These are phyloP conservation scores for Baccha elongata DNA, from an alignment of 2,888 invertebrate genomes.

Conservation along the genomic window DNA sequence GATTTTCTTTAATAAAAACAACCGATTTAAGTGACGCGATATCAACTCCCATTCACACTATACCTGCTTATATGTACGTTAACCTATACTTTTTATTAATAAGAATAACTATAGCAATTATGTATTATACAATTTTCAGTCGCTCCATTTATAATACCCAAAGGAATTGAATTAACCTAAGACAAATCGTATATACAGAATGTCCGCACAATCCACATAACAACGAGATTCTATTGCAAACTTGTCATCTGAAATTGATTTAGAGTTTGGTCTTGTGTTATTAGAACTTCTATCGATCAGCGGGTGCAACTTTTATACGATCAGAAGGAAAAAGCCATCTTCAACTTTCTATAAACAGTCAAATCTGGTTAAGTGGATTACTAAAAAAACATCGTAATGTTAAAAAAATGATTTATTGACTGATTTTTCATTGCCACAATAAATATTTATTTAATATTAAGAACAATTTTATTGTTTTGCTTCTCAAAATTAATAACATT, in stretches of 20 bases:
- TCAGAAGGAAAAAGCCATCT: not conserved
- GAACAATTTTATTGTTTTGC: no score
- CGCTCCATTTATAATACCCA: constrained; percentile 2
- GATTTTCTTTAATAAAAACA: constrained; percentile 16
- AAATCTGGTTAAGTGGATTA: not conserved
- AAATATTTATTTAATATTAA: no score
- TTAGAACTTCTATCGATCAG: not conserved
- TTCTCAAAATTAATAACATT: no score
- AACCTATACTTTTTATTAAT: no score
- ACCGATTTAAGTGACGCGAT: constrained; percentile 30
- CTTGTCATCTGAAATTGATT: constrained; percentile 42
- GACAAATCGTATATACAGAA: constrained; percentile 37
- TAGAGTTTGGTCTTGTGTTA: constrained; percentile 16
- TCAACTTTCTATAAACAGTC: constrained; percentile 4
- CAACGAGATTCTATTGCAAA: constrained; percentile 10
- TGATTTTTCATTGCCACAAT: no score
- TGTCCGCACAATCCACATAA: constrained; percentile 5
- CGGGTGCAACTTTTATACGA: constrained; percentile 11
- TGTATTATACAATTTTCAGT: constrained; percentile 33
- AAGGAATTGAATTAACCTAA: constrained; percentile 39
- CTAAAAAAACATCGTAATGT: no score
- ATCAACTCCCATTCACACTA: constrained; percentile 46
- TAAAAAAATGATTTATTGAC: no score
- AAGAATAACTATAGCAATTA: no score
- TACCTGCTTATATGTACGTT: constrained; percentile 29